Conservation (phyloP, 2,888 invertebrate species). For the Tryphoninae sp. region DNA sequence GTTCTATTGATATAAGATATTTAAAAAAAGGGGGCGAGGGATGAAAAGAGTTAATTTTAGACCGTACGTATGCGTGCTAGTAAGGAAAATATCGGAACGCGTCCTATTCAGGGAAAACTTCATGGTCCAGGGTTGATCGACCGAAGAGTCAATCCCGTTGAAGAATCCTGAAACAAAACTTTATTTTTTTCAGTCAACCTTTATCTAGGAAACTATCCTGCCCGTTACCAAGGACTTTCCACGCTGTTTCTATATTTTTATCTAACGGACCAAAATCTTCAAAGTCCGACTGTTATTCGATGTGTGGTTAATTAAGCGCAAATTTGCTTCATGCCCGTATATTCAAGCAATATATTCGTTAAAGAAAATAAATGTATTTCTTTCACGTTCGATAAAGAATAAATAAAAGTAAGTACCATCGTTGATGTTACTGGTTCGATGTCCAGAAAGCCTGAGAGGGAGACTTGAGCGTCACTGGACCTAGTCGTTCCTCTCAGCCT, state of each 20-base stretch:
- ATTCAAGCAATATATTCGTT: background rate
- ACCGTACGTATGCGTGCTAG: background rate
- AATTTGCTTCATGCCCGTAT: background rate
- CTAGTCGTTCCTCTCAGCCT: slow-evolving; percentile 65
- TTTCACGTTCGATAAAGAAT: background rate
- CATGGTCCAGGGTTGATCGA: background rate
- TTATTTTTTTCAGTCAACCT: background rate
- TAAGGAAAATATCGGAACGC: background rate
- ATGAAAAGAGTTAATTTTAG: background rate
- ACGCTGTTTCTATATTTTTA: background rate
- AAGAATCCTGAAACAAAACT: background rate
- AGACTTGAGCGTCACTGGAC: slow-evolving; percentile 79
- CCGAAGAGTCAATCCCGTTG: background rate
- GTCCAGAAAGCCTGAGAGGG: slow-evolving; percentile 45
- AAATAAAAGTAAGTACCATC: slow-evolving; percentile 1
- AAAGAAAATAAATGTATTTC: background rate
- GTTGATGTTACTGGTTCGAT: slow-evolving; percentile 1
- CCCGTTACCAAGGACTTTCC: background rate
- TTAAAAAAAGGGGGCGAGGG: background rate
- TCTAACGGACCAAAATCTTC: background rate
- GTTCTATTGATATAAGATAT: background rate
- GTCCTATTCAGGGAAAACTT: background rate
- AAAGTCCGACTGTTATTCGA: background rate
- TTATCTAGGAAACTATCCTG: background rate
- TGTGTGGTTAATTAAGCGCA: background rate